phyloP scores from a whole-genome alignment of 2,113 vertebrate genomes.

The Cyprinodon brontotheroides region DNA sequence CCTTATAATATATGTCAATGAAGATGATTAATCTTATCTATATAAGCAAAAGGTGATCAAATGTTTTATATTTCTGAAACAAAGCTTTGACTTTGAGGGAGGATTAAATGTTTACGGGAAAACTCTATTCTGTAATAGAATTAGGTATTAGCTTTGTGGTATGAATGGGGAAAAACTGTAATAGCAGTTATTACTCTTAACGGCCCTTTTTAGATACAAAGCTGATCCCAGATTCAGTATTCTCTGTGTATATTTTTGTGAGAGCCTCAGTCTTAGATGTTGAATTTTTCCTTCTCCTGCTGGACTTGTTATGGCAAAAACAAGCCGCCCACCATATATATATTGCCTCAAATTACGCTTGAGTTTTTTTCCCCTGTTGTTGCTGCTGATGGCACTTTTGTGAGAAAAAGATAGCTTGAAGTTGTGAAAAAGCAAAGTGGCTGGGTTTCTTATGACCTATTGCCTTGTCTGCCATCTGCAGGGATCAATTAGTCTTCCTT shows the following conservation, averaged over 20 bases:
- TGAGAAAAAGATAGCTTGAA: constrained; percentile 65
- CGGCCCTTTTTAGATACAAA: no score
- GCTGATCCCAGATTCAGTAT: neutral
- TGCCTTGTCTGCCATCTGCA: constrained; percentile 67
- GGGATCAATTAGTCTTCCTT: constrained; percentile 76
- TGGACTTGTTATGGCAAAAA: constrained; percentile 72
- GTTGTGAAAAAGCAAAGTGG: constrained; percentile 68
- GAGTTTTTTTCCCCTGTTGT: constrained; percentile 34
- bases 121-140: no score
- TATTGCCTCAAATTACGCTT: constrained; percentile 68
- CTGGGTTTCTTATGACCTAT: constrained; percentile 70
- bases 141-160: no score
- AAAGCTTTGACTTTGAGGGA: no score
- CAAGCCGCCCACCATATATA: constrained; percentile 59
- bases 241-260: neutral
- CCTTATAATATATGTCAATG: no score
- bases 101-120: no score
- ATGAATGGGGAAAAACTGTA: no score
- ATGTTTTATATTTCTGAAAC: no score
- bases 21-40: no score
- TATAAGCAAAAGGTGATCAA: no score
- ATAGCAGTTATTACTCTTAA: no score
- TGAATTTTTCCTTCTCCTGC: constrained; percentile 30
- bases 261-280: constrained; percentile 15
- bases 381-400: constrained; percentile 63